phyloP scores from a whole-genome alignment of 2,888 invertebrate species.

The Stenotaenia linearis region DNA sequence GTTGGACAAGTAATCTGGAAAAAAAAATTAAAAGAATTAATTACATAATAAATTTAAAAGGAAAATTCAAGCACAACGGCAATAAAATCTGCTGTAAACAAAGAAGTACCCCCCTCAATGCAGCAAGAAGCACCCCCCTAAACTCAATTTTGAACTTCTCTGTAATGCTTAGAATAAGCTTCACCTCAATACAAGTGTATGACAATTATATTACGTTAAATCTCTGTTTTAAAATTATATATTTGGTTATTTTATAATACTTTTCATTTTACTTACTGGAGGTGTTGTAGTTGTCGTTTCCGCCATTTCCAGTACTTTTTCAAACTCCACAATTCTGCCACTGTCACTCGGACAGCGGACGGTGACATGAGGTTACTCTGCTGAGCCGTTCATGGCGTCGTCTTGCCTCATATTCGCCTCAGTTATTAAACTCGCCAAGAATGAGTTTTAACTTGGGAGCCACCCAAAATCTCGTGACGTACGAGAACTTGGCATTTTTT shows the following conservation, averaged over 20 bases:
- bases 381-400: not conserved
- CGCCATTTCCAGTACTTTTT: not conserved
- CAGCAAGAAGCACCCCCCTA: not conserved
- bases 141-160: too few relatives aligned
- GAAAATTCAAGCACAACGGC: not conserved
- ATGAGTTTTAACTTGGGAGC: constrained; percentile 9
- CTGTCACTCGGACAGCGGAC: not conserved
- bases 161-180: not conserved
- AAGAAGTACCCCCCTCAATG: too few relatives aligned
- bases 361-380: not conserved
- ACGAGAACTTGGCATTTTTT: not conserved
- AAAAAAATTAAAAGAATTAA: not conserved
- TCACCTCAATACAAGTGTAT: not conserved
- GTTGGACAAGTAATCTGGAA: not conserved
- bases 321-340: not conserved
- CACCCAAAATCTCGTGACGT: constrained; percentile 1
- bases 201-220: too few relatives aligned
- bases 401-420: not conserved
- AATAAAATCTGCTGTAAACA: too few relatives aligned
- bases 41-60: not conserved
- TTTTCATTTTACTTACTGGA: not conserved
- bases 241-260: too few relatives aligned
- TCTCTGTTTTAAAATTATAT: too few relatives aligned
- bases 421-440: not conserved
- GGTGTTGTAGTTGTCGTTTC: not conserved